Evolutionary conservation across 2,113 vertebrate species (phyloP).

Genomic region (Colossoma macropomum): DNA sequence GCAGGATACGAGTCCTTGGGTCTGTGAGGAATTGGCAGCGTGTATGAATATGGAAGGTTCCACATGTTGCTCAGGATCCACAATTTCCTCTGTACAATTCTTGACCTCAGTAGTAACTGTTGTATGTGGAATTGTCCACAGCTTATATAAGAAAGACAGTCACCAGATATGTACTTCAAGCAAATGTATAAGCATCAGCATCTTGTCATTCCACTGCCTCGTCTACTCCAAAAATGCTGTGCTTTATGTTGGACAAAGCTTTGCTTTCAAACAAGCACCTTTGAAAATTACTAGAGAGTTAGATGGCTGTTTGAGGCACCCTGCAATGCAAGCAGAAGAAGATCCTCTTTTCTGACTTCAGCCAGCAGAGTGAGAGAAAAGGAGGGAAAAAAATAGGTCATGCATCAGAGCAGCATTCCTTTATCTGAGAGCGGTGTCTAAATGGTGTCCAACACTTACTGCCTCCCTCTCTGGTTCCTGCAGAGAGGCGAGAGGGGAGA

Average conservation of each 20-base stretch:
- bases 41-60: not conserved
- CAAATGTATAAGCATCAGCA: not conserved
- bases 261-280: not conserved
- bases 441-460: conserved; percentile 48
- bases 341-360: conserved; percentile 35
- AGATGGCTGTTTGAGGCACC: not conserved
- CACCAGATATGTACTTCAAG: not conserved
- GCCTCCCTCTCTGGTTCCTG: conserved; percentile 26
- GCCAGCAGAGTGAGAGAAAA: conserved; percentile 27
- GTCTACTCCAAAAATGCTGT: no score
- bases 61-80: conserved; percentile 17
- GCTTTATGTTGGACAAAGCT: not conserved
- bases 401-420: conserved; percentile 50
- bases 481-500: conserved; percentile 44
- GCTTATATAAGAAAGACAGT: not conserved
- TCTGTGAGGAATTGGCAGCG: not conserved
- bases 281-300: conserved; percentile 8
- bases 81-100: not conserved
- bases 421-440: conserved; percentile 35
- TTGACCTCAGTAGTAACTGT: not conserved
- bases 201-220: no score
- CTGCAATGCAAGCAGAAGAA: conserved; percentile 3
- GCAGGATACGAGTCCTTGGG: not conserved
- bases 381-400: conserved; percentile 22
- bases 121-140: not conserved